These are phyloP conservation scores for Xanthorhoe designata DNA, from an alignment of 2,888 invertebrate genomes.

Conservation along the genomic window DNA sequence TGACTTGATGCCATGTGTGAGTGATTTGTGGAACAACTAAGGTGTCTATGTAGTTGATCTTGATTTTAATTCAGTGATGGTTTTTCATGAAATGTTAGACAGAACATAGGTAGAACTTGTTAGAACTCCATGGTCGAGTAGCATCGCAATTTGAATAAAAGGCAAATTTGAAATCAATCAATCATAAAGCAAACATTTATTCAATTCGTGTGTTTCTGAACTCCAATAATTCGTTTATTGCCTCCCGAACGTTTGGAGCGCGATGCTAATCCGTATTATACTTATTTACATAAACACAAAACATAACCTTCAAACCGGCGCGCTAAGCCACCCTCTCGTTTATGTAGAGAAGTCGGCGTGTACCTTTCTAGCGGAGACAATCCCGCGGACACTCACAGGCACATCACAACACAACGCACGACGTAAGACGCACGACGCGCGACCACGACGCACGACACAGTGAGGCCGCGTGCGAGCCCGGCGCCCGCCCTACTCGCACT, in stretches of 20 bases:
- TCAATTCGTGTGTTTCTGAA: neutral
- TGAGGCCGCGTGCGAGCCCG: constrained; percentile 28
- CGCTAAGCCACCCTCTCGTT: neutral
- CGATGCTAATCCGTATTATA: constrained; percentile 27
- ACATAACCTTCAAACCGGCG: constrained; percentile 24
- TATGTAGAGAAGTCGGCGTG: neutral
- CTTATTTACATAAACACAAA: constrained; percentile 36
- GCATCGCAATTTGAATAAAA: neutral
- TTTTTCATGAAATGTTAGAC: no score
- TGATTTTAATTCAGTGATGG: no score
- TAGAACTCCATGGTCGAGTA: neutral
- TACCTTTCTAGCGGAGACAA: constrained; percentile 18
- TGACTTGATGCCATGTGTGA: neutral
- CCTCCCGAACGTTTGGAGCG: neutral
- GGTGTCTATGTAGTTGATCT: neutral
- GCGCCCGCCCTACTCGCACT: constrained; percentile 30
- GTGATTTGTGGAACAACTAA: neutral
- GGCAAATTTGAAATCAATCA: neutral
- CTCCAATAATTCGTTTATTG: constrained; percentile 4
- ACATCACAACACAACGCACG: constrained; percentile 36
- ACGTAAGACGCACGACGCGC: neutral
- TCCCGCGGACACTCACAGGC: constrained; percentile 17
- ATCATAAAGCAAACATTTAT: neutral
- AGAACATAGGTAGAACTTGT: neutral
- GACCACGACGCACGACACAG: neutral